Evolutionary conservation across 2,888 invertebrate genomes (phyloP).

Genomic region (Papilio gigon): DNA sequence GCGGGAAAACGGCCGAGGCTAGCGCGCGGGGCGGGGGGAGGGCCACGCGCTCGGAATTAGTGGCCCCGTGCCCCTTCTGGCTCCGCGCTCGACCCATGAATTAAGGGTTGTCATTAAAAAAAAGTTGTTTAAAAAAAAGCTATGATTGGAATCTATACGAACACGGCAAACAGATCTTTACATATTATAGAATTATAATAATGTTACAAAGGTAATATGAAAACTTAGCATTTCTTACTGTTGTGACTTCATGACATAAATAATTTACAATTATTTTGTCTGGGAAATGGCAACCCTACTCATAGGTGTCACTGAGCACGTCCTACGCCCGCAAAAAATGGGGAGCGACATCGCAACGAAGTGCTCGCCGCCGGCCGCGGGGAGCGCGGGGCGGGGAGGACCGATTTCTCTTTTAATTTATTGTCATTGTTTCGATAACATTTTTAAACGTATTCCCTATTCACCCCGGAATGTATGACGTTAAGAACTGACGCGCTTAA

Average conservation of each 20-base stretch:
- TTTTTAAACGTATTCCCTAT: constrained; percentile 42
- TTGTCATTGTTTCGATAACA: constrained; percentile 66
- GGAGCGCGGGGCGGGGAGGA: constrained; percentile 43
- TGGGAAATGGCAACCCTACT: constrained; percentile 37
- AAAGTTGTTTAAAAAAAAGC: background rate
- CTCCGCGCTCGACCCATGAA: constrained; percentile 49
- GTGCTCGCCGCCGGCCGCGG: constrained; percentile 45
- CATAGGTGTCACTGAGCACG: constrained; percentile 77
- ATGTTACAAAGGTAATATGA: too few species aligned
- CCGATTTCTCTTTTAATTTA: constrained; percentile 75
- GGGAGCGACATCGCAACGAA: constrained; percentile 53
- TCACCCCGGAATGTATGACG: constrained; percentile 24
- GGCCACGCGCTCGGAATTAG: constrained; percentile 78
- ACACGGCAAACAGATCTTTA: too few species aligned
- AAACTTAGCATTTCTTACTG: too few species aligned
- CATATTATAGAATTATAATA: too few species aligned
- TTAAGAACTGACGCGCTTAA: background rate
- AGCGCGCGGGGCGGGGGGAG: constrained; percentile 53
- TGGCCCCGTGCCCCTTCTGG: constrained; percentile 55
- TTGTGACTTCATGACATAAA: too few species aligned
- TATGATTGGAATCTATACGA: background rate
- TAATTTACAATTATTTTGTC: background rate
- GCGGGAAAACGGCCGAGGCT: constrained; percentile 70
- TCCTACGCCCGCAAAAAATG: constrained; percentile 76
- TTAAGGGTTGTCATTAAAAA: background rate